Percentiles rank a stretch among this genome's conserved stretches.
These are phyloP conservation scores for Bungarus multicinctus DNA, from an alignment of 2,113 vertebrate species.

Conservation along the genomic window DNA sequence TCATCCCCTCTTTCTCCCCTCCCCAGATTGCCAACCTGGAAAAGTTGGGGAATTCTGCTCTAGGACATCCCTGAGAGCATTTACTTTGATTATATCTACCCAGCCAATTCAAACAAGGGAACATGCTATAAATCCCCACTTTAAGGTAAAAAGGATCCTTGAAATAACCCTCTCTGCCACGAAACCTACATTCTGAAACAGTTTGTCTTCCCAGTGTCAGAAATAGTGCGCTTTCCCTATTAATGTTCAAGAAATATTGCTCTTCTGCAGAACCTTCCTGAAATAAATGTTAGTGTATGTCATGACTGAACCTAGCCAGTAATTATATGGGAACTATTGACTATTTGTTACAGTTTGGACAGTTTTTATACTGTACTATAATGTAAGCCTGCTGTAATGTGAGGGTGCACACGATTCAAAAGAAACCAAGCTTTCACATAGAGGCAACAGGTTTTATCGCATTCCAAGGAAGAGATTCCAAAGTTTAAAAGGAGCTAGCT, in stretches of 20 bases:
- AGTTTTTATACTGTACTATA: background rate
- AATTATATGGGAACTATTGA: background rate
- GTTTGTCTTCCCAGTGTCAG: background rate
- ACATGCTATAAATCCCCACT: background rate
- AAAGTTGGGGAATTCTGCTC: too few species aligned
- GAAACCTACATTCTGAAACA: background rate
- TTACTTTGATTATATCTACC: background rate
- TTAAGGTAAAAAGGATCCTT: background rate
- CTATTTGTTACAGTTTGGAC: background rate
- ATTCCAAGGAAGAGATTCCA: background rate
- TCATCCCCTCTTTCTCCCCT: too few species aligned
- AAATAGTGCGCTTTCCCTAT: background rate
- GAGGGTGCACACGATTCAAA: background rate
- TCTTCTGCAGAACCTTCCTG: background rate
- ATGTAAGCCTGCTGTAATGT: background rate
- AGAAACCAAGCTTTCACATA: background rate
- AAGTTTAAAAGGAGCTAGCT: background rate
- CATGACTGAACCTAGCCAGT: background rate
- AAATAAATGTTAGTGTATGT: background rate
- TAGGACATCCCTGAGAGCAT: background rate
- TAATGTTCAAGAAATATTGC: background rate
- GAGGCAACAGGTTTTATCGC: background rate
- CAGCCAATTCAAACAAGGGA: background rate
- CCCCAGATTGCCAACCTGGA: too few species aligned
- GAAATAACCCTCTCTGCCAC: background rate